Conservation (phyloP, 2,888 invertebrate genomes). For the Cyclophora albipunctata region DNA sequence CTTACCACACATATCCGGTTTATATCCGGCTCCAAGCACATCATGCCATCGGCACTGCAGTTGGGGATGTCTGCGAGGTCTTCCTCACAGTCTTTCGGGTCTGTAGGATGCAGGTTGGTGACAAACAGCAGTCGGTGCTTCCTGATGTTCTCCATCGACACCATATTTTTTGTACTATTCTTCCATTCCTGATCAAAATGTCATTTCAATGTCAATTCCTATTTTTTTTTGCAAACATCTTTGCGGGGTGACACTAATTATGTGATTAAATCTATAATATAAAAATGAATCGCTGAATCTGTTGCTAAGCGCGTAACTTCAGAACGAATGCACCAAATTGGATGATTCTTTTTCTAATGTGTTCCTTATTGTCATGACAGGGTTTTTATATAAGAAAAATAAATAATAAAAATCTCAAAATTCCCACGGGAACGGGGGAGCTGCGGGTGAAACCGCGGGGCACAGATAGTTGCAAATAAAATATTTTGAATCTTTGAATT, state of each 20-base stretch:
- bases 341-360: too few relatives aligned
- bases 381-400: too few relatives aligned
- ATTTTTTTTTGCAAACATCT: not conserved
- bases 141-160: constrained; percentile 33
- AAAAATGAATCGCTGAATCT: too few relatives aligned
- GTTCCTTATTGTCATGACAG: too few relatives aligned
- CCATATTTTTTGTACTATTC: not conserved
- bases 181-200: too few relatives aligned
- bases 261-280: not conserved
- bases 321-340: too few relatives aligned
- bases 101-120: constrained; percentile 44
- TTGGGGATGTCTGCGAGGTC: constrained; percentile 30
- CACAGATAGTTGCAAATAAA: not conserved
- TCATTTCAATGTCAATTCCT: not conserved
- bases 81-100: constrained; percentile 33
- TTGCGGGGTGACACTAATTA: not conserved
- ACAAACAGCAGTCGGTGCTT: constrained; percentile 36
- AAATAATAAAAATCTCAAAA: too few relatives aligned
- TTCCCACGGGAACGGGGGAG: too few relatives aligned
- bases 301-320: too few relatives aligned
- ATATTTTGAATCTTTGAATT: not conserved
- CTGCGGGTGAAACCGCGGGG: too few relatives aligned
- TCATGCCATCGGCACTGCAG: constrained; percentile 21
- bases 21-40: constrained; percentile 45
- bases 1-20: constrained; percentile 25